These are phyloP conservation scores for Sesia bembeciformis DNA, from an alignment of 2,888 invertebrate genomes.

Conservation along the genomic window DNA sequence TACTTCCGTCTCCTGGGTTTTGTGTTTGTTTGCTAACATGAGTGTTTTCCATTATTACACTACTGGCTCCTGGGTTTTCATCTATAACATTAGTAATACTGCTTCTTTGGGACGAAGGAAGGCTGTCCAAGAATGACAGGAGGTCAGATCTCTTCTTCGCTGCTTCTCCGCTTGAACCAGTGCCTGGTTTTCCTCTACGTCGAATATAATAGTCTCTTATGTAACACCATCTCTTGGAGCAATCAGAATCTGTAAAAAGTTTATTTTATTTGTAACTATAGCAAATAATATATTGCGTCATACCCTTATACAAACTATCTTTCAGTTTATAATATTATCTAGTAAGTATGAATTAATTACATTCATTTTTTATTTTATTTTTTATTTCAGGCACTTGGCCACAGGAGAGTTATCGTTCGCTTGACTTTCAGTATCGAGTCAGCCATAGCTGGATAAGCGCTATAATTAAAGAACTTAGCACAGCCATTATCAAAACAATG, in stretches of 20 bases:
- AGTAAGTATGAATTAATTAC: constrained; percentile 7
- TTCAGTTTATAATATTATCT: background rate
- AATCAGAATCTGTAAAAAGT: constrained; percentile 14
- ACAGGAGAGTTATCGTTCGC: constrained; percentile 14
- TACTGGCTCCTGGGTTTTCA: constrained; percentile 1
- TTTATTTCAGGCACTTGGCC: no score
- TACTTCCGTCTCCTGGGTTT: background rate
- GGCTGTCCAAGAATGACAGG: constrained; percentile 16
- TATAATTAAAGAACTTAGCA: constrained; percentile 10
- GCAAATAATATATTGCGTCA: background rate
- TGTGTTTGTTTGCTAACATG: background rate
- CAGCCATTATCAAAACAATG: constrained; percentile 6
- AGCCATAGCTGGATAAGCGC: constrained; percentile 11
- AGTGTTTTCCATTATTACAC: constrained; percentile 1
- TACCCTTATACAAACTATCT: constrained; percentile 1
- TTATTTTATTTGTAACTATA: constrained; percentile 2
- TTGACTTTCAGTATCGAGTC: constrained; percentile 17
- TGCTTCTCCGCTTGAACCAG: constrained; percentile 18
- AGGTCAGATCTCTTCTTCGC: constrained; percentile 19
- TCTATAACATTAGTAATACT: constrained; percentile 10
- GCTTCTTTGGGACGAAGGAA: constrained; percentile 12
- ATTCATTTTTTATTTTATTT: no score
- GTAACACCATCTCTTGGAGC: constrained; percentile 25
- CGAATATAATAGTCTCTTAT: constrained; percentile 29
- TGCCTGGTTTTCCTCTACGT: constrained; percentile 22